A percentile compares a stretch with the other conserved stretches of the same genome.
phyloP scores from a whole-genome alignment of 2,113 vertebrate species.

The Turdus rufiventris region DNA sequence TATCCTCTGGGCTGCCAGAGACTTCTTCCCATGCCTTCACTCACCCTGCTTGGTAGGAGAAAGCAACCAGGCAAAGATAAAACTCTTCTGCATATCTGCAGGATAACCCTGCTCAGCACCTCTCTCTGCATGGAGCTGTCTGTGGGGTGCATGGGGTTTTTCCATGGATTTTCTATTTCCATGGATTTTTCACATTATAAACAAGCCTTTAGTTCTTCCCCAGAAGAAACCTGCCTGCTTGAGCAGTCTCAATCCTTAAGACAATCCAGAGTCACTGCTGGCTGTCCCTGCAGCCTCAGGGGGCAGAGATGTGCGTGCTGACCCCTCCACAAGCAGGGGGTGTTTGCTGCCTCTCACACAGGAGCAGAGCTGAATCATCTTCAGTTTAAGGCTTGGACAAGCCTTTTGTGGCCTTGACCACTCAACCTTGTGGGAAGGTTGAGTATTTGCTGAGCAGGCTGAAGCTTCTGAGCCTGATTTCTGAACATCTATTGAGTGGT shows the following conservation, averaged over 20 bases:
- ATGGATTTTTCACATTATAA: background rate
- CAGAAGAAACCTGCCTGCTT: background rate
- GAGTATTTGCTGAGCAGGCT: background rate
- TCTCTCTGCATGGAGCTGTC: background rate
- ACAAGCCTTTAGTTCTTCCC: background rate
- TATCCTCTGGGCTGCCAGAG: background rate
- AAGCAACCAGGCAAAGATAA: background rate
- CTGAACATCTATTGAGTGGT: background rate
- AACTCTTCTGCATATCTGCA: background rate
- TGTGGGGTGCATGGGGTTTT: background rate
- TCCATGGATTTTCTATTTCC: background rate
- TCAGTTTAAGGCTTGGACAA: background rate
- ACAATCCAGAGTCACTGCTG: background rate
- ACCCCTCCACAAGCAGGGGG: background rate
- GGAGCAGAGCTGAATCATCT: background rate
- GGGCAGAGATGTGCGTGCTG: background rate
- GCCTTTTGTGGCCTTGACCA: background rate
- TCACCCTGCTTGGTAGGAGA: background rate
- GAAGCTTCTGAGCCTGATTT: background rate
- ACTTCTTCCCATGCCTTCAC: background rate
- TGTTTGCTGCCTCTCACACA: background rate
- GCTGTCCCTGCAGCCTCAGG: background rate
- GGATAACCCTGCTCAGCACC: background rate
- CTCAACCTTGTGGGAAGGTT: background rate
- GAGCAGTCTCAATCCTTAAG: background rate